Conservation (phyloP, 2,113 vertebrate species). For the Telmatochromis sp. region DNA sequence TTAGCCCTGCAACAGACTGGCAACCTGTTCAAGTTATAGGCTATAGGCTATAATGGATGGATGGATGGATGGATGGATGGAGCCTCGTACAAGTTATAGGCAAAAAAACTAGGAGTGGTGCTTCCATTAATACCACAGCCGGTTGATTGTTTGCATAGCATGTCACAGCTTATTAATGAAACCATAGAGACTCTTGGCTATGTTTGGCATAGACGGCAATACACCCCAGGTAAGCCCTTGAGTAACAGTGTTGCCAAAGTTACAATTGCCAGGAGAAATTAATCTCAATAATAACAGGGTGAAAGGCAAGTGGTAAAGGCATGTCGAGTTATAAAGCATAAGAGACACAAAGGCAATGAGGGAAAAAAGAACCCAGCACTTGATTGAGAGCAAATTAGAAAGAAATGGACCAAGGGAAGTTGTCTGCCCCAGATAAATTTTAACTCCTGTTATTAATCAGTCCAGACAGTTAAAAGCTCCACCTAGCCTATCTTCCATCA, state of each 20-base stretch:
- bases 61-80: neutral
- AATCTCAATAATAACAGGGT: neutral
- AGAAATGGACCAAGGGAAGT: neutral
- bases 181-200: neutral
- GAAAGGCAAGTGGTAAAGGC: neutral
- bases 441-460: slow-evolving; percentile 4
- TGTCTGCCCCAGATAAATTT: slow-evolving; percentile 1
- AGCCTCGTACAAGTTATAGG: neutral
- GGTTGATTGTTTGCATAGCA: neutral
- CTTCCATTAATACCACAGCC: neutral
- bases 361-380: neutral
- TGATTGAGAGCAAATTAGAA: neutral
- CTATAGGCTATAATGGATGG: neutral
- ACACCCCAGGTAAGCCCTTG: neutral
- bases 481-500: neutral
- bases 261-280: slow-evolving; percentile 24
- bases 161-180: neutral
- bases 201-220: neutral
- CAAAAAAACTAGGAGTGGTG: neutral
- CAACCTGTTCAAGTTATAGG: neutral
- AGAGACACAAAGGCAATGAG: neutral
- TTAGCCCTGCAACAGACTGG: neutral
- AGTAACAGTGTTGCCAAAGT: slow-evolving; percentile 40
- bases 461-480: neutral
- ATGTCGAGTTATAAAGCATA: neutral